phyloP scores from a whole-genome alignment of 2,888 invertebrate genomes.

The Cryptophagus acutangulus region DNA sequence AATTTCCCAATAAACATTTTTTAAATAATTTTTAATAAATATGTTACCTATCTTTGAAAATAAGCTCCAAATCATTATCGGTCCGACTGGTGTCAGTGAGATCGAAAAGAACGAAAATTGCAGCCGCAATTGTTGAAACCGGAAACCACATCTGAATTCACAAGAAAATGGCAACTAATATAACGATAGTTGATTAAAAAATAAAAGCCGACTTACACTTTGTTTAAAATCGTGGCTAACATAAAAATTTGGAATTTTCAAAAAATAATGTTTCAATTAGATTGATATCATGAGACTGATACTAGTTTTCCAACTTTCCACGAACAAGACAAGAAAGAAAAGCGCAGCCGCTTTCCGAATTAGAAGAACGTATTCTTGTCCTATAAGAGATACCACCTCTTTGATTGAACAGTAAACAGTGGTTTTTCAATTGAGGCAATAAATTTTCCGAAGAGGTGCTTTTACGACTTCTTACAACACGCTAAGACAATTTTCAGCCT shows the following conservation, averaged over 20 bases:
- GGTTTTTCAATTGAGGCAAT: slow-evolving; percentile 39
- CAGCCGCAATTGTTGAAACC: slow-evolving; percentile 41
- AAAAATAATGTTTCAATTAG: slow-evolving; percentile 17
- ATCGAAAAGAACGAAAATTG: slow-evolving; percentile 41
- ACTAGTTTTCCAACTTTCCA: slow-evolving; percentile 6
- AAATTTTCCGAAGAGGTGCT: slow-evolving; percentile 36
- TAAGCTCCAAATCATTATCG: slow-evolving; percentile 49
- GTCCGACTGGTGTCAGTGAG: slow-evolving; percentile 32
- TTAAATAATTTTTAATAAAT: slow-evolving; percentile 4
- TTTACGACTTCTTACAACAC: slow-evolving; percentile 31
- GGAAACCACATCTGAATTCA: slow-evolving; percentile 31
- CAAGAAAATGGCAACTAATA: too few species aligned
- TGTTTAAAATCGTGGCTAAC: slow-evolving; percentile 7
- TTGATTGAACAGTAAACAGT: slow-evolving; percentile 41
- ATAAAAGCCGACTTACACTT: slow-evolving; percentile 11
- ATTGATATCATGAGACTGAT: slow-evolving; percentile 13
- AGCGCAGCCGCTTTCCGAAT: slow-evolving; percentile 32
- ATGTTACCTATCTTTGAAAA: slow-evolving; percentile 48
- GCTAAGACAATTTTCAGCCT: slow-evolving; percentile 13
- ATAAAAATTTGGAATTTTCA: slow-evolving; percentile 10
- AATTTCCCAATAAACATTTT: too few species aligned
- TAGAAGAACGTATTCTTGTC: slow-evolving; percentile 20
- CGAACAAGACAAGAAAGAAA: slow-evolving; percentile 5
- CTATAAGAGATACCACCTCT: slow-evolving; percentile 28
- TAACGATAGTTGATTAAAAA: background rate